A percentile compares a stretch with the other conserved stretches of the same genome.
These are phyloP conservation scores for Spodoptera picta DNA, from an alignment of 2,888 invertebrate genomes.

Conservation along the genomic window DNA sequence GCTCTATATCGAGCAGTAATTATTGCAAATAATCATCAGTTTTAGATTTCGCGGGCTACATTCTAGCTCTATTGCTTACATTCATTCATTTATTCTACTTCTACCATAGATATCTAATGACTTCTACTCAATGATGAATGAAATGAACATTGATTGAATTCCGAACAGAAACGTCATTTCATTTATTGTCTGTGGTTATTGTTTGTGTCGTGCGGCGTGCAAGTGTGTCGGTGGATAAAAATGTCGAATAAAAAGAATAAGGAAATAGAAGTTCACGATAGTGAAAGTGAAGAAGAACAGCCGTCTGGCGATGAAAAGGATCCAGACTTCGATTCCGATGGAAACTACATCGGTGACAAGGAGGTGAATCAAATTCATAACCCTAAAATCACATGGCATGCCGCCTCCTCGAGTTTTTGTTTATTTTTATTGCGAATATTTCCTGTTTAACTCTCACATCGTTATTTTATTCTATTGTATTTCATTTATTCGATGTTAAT, in stretches of 20 bases:
- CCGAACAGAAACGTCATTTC: neutral
- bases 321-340: conserved; percentile 85
- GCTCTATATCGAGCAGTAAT: too few relatives aligned
- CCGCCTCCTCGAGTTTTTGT: conserved; percentile 38
- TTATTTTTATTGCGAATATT: conserved; percentile 18
- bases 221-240: conserved; percentile 47
- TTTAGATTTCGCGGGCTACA: too few relatives aligned
- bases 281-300: conserved; percentile 83
- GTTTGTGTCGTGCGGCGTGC: conserved; percentile 41
- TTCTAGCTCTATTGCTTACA: too few relatives aligned
- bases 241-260: conserved; percentile 85
- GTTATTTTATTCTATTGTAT: neutral
- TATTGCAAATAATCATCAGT: too few relatives aligned
- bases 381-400: conserved; percentile 79
- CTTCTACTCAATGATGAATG: too few relatives aligned
- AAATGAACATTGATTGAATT: neutral
- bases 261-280: conserved; percentile 76
- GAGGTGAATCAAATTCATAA: conserved; percentile 74
- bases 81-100: conserved; percentile 5
- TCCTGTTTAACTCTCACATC: neutral
- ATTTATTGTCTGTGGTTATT: conserved; percentile 28
- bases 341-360: conserved; percentile 88
- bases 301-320: conserved; percentile 78
- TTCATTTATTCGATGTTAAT: neutral
- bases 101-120: too few relatives aligned